These are phyloP conservation scores for Apamea sordens DNA, from an alignment of 2,888 invertebrate genomes.

Conservation along the genomic window DNA sequence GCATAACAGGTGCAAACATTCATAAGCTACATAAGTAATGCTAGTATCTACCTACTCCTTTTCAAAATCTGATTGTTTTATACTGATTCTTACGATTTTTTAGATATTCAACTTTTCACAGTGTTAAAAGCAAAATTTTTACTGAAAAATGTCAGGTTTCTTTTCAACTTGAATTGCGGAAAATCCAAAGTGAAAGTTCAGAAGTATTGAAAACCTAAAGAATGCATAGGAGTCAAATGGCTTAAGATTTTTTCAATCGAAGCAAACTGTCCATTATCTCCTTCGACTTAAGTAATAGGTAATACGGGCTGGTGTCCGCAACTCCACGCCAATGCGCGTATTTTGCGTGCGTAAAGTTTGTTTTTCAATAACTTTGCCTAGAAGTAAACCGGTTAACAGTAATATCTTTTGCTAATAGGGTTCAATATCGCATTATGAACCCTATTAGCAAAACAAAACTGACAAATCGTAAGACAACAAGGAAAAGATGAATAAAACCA, in stretches of 20 bases:
- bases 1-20: background rate
- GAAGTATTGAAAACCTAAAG: background rate
- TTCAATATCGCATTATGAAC: constrained; percentile 1
- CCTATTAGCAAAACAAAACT: constrained; percentile 10
- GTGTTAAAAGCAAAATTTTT: background rate
- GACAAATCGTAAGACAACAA: constrained; percentile 33
- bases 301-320: too few relatives aligned
- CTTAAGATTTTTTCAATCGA: constrained; percentile 1
- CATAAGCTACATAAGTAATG: background rate
- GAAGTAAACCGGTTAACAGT: too few relatives aligned
- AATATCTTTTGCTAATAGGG: too few relatives aligned
- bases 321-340: too few relatives aligned
- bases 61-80: background rate
- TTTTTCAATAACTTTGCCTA: background rate
- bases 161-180: constrained; percentile 9
- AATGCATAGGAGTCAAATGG: background rate
- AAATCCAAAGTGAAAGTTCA: constrained; percentile 3
- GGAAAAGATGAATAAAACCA: constrained; percentile 39
- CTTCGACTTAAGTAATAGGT: background rate
- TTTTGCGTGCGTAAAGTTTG: too few relatives aligned
- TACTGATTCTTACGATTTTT: background rate
- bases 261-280: background rate
- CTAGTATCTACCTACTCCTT: background rate
- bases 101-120: background rate
- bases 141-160: background rate